Conservation (phyloP, 2,797 vertebrate genomes). For the Dromococcyx pavoninus region DNA sequence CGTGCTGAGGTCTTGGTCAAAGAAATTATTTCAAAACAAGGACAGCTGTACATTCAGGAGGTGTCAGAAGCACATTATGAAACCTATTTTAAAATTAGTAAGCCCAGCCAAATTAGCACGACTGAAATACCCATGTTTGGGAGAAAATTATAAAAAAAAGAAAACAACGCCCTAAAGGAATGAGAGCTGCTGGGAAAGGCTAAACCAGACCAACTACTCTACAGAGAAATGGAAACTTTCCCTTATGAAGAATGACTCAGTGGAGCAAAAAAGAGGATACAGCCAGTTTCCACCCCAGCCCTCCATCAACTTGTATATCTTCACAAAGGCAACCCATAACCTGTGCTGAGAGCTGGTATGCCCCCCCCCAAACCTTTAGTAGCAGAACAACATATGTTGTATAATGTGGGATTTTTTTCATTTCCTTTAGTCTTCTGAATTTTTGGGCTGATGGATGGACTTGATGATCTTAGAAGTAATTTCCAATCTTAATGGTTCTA, state of each 20-base stretch:
- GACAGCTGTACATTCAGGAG: not conserved
- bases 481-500: too few species aligned
- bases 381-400: not conserved
- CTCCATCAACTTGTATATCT: not conserved
- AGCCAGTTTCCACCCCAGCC: not conserved
- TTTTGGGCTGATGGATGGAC: too few species aligned
- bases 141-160: not conserved
- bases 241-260: not conserved
- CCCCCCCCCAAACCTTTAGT: not conserved
- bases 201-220: not conserved
- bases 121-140: not conserved
- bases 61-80: not conserved
- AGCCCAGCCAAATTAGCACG: not conserved
- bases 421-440: too few species aligned
- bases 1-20: not conserved
- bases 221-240: not conserved
- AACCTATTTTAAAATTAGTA: not conserved
- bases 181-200: not conserved
- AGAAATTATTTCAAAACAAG: not conserved
- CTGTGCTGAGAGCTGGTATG: accelerated
- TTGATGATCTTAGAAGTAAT: too few species aligned
- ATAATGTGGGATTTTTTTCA: too few species aligned
- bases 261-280: not conserved
- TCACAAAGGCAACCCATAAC: not conserved
- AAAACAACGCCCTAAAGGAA: not conserved